Conservation (phyloP, 1,140 invertebrate species). For the Drosophila rhopaloa region DNA sequence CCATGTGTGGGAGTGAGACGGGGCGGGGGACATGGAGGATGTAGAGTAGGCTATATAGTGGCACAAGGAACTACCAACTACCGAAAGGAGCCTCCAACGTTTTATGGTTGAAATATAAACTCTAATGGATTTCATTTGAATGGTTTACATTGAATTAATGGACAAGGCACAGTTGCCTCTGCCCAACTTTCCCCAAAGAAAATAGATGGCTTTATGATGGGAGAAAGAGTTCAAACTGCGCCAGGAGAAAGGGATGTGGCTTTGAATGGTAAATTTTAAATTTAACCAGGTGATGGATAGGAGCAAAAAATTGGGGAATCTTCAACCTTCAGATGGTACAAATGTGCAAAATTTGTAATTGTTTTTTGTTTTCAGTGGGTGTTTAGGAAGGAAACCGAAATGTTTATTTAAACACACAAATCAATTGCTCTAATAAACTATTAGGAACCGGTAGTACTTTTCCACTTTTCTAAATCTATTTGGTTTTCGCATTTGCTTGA, state of each 20-base stretch:
- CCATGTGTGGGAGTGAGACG: constrained; percentile 13
- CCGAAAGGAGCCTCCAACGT: constrained; percentile 27
- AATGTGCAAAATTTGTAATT: constrained; percentile 16
- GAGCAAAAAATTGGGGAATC: background rate
- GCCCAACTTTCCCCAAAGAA: constrained; percentile 18
- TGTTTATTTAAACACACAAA: constrained; percentile 26
- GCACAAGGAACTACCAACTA: background rate
- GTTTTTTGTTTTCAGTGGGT: constrained; percentile 37
- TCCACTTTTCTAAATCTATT: constrained; percentile 5
- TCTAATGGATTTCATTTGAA: constrained; percentile 80
- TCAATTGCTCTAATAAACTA: constrained; percentile 33
- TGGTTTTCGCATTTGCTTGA: background rate
- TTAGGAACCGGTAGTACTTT: constrained; percentile 32
- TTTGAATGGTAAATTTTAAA: background rate
- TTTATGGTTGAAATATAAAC: constrained; percentile 79
- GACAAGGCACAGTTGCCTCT: constrained; percentile 30
- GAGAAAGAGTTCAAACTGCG: background rate
- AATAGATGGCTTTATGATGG: background rate
- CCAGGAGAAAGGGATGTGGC: background rate
- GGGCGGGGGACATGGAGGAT: background rate
- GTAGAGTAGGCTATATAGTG: background rate
- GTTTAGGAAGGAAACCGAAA: constrained; percentile 11
- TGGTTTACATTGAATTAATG: constrained; percentile 75
- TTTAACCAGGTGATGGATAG: constrained; percentile 28
- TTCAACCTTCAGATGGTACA: background rate